phyloP scores from a whole-genome alignment of 2,888 invertebrate species.

The Galerucella nymphaeae region DNA sequence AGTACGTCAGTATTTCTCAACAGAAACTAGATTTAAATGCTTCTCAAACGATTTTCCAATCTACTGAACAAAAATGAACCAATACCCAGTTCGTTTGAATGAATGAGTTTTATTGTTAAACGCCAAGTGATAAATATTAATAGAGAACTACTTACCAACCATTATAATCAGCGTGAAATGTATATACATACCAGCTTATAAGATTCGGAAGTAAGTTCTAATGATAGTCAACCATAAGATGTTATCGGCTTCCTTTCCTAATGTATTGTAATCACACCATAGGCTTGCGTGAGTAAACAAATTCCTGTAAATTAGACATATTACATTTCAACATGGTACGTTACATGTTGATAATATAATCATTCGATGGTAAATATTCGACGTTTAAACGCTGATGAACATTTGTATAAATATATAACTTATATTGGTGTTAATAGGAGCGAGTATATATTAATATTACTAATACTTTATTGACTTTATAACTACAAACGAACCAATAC shows the following conservation, averaged over 20 bases:
- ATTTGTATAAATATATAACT: background rate
- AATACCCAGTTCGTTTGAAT: no score
- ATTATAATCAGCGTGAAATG: constrained; percentile 3
- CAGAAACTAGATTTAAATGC: background rate
- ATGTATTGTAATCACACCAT: constrained; percentile 32
- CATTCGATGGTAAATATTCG: background rate
- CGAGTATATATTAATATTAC: background rate
- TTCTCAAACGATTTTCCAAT: background rate
- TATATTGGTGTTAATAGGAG: background rate
- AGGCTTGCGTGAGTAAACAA: constrained; percentile 31
- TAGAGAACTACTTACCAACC: background rate
- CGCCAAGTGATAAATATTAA: background rate
- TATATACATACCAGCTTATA: constrained; percentile 14
- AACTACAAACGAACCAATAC: no score
- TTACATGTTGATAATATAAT: constrained; percentile 25
- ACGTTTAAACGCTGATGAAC: background rate
- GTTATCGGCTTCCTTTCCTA: constrained; percentile 32
- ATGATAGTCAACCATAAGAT: constrained; percentile 33
- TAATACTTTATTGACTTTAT: background rate
- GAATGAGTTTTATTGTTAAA: background rate
- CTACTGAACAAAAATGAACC: background rate
- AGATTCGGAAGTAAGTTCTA: constrained; percentile 31
- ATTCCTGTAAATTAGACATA: constrained; percentile 26
- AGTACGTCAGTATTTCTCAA: background rate
- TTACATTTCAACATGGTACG: constrained; percentile 29